These are phyloP conservation scores for Suricata suricatta DNA, from an alignment of 2,113 vertebrate genomes.

Conservation along the genomic window DNA sequence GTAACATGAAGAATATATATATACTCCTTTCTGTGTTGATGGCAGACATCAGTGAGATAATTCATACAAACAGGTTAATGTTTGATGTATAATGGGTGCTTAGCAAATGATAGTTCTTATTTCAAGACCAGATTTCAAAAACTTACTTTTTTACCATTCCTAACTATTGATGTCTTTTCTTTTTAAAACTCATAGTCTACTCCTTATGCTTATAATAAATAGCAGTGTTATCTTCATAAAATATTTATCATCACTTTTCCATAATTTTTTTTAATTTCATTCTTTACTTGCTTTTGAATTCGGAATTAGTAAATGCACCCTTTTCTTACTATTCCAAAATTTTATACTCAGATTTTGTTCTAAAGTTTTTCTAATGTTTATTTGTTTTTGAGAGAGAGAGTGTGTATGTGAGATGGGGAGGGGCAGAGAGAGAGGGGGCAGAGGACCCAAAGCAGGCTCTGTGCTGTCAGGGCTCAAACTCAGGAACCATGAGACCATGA, in stretches of 20 bases:
- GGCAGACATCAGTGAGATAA: constrained; percentile 23
- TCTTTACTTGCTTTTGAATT: constrained; percentile 8
- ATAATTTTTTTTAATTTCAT: background rate
- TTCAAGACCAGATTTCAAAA: constrained; percentile 25
- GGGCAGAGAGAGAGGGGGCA: too few relatives aligned
- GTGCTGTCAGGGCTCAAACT: too few relatives aligned
- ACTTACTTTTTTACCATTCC: background rate
- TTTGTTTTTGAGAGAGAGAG: too few relatives aligned
- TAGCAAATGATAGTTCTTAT: background rate
- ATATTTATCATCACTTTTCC: background rate
- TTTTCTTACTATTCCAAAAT: background rate
- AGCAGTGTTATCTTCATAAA: background rate
- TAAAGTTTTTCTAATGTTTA: background rate
- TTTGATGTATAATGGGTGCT: background rate
- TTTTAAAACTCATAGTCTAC: background rate
- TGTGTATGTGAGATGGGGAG: too few relatives aligned
- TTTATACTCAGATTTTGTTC: background rate
- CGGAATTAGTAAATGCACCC: background rate
- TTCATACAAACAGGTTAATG: background rate
- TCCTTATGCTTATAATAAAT: background rate
- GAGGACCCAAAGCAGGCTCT: too few relatives aligned
- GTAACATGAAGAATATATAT: background rate
- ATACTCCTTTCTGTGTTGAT: background rate
- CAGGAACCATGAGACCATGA: too few relatives aligned
- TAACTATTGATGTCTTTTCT: background rate